Evolutionary conservation across 2,888 invertebrate species (phyloP), one percentile per base, ranked within the genome.

Genomic region (Corbicula japonica): DNA sequence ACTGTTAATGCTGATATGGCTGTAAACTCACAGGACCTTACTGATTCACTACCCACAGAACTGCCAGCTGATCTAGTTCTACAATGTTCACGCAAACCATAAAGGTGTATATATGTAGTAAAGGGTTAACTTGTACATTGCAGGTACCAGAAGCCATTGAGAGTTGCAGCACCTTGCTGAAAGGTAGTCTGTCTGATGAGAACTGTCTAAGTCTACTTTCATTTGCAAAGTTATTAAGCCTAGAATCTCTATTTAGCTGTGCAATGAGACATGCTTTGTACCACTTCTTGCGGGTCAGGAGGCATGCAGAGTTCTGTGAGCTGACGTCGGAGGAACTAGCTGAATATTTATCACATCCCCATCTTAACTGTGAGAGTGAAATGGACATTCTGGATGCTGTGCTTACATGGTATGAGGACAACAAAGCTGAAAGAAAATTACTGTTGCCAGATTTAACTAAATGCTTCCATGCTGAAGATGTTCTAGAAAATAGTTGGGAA

Each of bases 401-500:
- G 2, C 30, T 72, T 8, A 23, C 6, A 21, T 82, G 81, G 81
- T 35, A 56, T 15, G 46, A 52, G 15, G 26, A 68, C 62, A 68
- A 76, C n/a, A 46, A 15, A 26, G 32, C 30, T 8, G 34, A 30
- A 6, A 46, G 78, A 58, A 50, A 44, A 21, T 0, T 30, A 1
- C 2, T 23, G 15, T 35, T 80, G 38, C 50, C 48, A 28, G 48
- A 56, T 18, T 35, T 80, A n/a, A n/a, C 61, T 10, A 28, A 48
- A 30, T 80, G 80, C 69, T 76, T 80, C 50, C 76, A 76, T 63
- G 63, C 50, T n/a, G 80, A 80, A 61, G 80, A 80, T 69, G 41
- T 80, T 23, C 56, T 52, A 23, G 56, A 5, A 41, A 44, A 58
- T 23, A 69, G 76, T 28, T 68, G 72, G 69, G 63, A 60, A 1